These are phyloP conservation scores for Cygnus atratus DNA, from an alignment of 2,113 vertebrate species.

Conservation along the genomic window DNA sequence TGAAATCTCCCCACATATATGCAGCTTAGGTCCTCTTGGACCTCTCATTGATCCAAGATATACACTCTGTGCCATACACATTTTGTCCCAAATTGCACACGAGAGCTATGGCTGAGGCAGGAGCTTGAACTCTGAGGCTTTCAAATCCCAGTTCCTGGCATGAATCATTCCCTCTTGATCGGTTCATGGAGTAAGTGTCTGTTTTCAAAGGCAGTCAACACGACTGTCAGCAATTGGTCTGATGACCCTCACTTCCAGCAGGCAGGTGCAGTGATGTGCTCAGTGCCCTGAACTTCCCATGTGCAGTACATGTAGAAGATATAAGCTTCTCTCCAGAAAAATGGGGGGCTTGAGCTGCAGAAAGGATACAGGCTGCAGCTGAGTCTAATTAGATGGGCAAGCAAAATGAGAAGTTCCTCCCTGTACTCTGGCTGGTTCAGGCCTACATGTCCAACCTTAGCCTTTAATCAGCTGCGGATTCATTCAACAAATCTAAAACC, in stretches of 20 bases:
- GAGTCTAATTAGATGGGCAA: conserved; percentile 4
- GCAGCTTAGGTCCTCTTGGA: not conserved
- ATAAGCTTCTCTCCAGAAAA: not conserved
- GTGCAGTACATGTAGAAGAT: not conserved
- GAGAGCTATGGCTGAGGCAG: not conserved
- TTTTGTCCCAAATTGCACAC: not conserved
- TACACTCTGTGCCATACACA: not conserved
- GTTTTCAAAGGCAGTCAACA: not conserved
- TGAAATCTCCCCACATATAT: not conserved
- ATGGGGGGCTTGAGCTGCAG: not conserved
- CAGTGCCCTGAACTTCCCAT: not conserved
- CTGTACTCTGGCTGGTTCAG: not conserved
- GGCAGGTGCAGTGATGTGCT: not conserved
- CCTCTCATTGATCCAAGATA: not conserved
- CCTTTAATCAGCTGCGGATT: conserved; percentile 40
- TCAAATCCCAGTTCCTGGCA: not conserved
- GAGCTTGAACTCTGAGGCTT: not conserved
- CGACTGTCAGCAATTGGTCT: not conserved
- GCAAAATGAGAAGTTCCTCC: not conserved
- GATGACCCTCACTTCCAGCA: not conserved
- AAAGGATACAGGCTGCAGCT: not conserved
- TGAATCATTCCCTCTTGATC: not conserved
- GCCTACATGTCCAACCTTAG: not conserved
- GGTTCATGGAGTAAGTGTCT: not conserved
- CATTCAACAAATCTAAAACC: conserved; percentile 32